A percentile compares a stretch with the other conserved stretches of the same genome.
Conservation (phyloP, 2,888 invertebrate genomes). For the Lampropteryx suffumata region DNA sequence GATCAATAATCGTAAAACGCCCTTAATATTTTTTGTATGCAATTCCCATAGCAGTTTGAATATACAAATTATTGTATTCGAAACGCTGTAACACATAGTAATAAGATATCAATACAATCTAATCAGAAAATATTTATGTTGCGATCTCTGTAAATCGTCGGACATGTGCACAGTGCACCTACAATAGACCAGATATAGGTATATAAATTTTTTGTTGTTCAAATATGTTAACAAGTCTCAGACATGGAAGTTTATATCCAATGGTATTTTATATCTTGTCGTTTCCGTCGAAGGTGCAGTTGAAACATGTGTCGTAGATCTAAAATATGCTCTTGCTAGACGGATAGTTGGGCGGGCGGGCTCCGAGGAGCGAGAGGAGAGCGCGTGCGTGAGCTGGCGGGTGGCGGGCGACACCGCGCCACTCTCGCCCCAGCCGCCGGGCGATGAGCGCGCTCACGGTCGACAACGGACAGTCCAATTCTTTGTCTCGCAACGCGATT, state of each 20-base stretch:
- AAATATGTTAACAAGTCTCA: no score
- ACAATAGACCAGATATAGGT: no score
- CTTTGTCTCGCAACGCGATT: conserved; percentile 63
- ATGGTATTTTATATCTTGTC: conserved; percentile 44
- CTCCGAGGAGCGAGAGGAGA: conserved; percentile 53
- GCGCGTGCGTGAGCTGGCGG: conserved; percentile 42
- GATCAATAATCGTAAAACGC: conserved; percentile 13
- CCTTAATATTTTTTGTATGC: no score
- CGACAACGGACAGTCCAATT: conserved; percentile 30
- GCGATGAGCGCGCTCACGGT: conserved; percentile 47
- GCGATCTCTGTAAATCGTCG: no score
- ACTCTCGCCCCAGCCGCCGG: conserved; percentile 68
- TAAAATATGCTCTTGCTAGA: conserved; percentile 62
- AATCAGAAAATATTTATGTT: no score
- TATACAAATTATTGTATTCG: no score
- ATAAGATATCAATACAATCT: no score
- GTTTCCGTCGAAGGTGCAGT: conserved; percentile 61
- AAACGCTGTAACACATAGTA: no score
- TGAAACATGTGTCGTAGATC: conserved; percentile 58
- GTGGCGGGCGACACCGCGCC: conserved; percentile 49
- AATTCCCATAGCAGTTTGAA: no score
- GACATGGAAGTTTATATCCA: no score
- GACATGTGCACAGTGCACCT: no score
- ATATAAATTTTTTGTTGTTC: no score
- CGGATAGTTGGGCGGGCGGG: conserved; percentile 58